phyloP scores from a whole-genome alignment of 92 coral and sea anemone genomes.

The Epizoanthus scotinus region DNA sequence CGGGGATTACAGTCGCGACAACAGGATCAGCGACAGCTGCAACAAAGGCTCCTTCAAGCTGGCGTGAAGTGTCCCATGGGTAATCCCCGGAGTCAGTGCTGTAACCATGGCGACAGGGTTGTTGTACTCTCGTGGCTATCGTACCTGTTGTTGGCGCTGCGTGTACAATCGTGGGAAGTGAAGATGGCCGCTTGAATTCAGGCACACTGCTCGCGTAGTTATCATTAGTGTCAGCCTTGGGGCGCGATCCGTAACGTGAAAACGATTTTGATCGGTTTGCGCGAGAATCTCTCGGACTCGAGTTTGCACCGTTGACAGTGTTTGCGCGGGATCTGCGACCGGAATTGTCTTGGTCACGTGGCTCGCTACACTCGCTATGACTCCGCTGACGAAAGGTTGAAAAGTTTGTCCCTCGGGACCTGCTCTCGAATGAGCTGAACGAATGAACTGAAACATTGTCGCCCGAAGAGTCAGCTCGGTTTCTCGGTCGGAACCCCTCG shows the following conservation, averaged over 20 bases:
- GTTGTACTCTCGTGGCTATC: not conserved
- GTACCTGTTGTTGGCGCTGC: not conserved
- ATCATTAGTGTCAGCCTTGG: not conserved
- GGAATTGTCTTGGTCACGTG: not conserved
- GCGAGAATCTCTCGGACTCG: not conserved
- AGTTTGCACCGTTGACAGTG: not conserved
- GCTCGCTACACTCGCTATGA: not conserved
- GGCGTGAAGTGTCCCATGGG: not conserved
- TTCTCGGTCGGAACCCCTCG: not conserved
- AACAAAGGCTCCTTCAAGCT: not conserved
- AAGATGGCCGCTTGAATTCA: not conserved
- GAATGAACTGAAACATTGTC: constrained; percentile 14
- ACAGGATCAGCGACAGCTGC: constrained; percentile 2
- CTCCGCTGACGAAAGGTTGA: constrained; percentile 34
- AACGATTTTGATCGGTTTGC: constrained; percentile 20
- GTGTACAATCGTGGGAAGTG: constrained; percentile 15
- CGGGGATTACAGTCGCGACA: not conserved
- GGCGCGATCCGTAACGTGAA: constrained; percentile 7
- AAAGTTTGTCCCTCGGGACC: constrained; percentile 6
- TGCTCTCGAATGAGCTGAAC: constrained; percentile 3
- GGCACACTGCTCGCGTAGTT: not conserved
- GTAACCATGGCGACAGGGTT: constrained; percentile 12
- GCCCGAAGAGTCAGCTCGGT: not conserved
- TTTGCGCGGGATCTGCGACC: constrained; percentile 3
- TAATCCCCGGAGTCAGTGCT: not conserved